Evolutionary conservation across 2,888 invertebrate species (phyloP).

Genomic region (Helicoverpa assulta): DNA sequence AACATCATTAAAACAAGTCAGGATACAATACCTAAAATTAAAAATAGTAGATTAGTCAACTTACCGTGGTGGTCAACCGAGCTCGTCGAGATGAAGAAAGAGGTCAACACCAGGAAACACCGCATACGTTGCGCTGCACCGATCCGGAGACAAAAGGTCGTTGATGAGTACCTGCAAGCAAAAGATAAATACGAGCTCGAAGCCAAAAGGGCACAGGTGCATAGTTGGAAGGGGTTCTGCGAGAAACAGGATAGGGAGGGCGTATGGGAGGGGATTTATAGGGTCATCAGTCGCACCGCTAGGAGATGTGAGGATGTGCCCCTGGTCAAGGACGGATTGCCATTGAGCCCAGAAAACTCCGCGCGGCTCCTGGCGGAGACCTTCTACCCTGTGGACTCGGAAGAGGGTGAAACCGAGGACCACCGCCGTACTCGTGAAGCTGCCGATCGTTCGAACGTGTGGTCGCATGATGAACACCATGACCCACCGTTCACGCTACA

Average conservation of each 20-base stretch:
- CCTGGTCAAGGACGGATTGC: no score
- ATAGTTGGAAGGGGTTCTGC: conserved; percentile 52
- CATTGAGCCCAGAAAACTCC: conserved; percentile 19
- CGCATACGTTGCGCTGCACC: conserved; percentile 7
- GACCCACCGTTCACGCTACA: no score
- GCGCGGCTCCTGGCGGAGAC: conserved; percentile 1
- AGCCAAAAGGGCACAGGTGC: conserved; percentile 11
- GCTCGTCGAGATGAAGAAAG: conserved; percentile 28
- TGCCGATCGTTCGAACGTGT: no score
- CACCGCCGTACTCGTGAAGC: no score
- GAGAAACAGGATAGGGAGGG: no score
- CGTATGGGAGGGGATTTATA: no score
- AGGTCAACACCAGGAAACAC: no score
- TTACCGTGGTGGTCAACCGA: conserved; percentile 53
- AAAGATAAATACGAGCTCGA: conserved; percentile 38
- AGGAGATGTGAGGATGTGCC: conserved; percentile 4
- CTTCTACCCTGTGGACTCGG: no score
- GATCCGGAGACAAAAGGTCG: not conserved
- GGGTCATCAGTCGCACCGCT: conserved; percentile 3
- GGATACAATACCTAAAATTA: conserved; percentile 15
- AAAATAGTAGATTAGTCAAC: conserved; percentile 8
- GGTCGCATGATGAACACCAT: no score
- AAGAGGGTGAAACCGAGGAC: no score
- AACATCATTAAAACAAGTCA: conserved; percentile 16
- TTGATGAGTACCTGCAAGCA: conserved; percentile 32